Evolutionary conservation across 1,140 invertebrate species (phyloP).

Genomic region (Conus betulinus): DNA sequence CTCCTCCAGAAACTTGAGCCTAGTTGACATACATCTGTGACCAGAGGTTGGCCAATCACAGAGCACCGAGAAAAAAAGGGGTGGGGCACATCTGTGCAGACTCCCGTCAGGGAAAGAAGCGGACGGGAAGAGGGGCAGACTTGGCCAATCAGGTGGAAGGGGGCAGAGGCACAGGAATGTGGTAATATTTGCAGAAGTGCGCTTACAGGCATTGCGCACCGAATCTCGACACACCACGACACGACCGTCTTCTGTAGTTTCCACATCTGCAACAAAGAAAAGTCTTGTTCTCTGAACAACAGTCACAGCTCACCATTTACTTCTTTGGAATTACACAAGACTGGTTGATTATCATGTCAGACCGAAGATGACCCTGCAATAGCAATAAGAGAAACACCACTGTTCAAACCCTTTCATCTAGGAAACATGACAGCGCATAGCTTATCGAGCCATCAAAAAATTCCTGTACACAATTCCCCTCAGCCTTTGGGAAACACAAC

Average conservation of each 20-base stretch:
- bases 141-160: constrained; percentile 50
- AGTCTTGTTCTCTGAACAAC: no score
- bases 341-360: no score
- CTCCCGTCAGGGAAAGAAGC: constrained; percentile 17
- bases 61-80: constrained; percentile 28
- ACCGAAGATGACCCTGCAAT: no score
- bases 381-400: no score
- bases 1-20: constrained; percentile 29
- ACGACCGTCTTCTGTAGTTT: constrained; percentile 82
- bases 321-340: no score
- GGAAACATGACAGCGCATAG: no score
- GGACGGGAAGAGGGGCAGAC: constrained; percentile 18
- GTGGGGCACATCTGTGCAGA: constrained; percentile 10
- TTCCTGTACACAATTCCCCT: no score
- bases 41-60: constrained; percentile 21
- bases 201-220: constrained; percentile 91
- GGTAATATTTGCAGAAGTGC: constrained; percentile 89
- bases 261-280: constrained; percentile 29
- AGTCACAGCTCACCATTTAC: no score
- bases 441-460: no score
- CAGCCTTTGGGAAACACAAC: no score
- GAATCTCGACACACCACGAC: constrained; percentile 96
- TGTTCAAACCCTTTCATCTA: no score
- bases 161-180: constrained; percentile 69
- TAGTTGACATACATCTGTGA: constrained; percentile 28